Evolutionary conservation across 1,140 invertebrate genomes (phyloP).

Genomic region (Papilio polytes): DNA sequence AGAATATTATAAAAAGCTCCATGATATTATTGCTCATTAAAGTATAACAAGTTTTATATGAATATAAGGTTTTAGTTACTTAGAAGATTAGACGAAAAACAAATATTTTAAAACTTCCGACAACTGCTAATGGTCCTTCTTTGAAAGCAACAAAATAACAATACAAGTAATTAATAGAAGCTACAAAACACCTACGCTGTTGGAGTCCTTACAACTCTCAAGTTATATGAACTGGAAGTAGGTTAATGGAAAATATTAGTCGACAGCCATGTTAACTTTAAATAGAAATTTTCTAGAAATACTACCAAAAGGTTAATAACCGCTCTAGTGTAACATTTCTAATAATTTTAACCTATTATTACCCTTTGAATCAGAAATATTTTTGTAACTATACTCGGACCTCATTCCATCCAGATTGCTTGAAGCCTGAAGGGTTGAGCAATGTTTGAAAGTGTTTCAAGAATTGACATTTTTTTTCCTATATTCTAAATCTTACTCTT

Average conservation of each 20-base stretch:
- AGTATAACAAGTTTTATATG: not conserved
- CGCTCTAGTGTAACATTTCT: not conserved
- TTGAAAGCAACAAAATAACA: not conserved
- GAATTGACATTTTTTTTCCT: too few species aligned
- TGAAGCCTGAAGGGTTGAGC: not conserved
- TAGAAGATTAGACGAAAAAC: not conserved
- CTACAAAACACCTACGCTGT: constrained; percentile 1
- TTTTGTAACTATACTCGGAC: too few species aligned
- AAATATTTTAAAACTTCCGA: not conserved
- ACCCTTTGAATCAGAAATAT: too few species aligned
- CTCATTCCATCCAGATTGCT: not conserved
- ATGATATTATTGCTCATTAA: not conserved
- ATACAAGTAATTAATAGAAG: not conserved
- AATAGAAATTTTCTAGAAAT: not conserved
- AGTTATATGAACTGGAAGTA: constrained; percentile 9
- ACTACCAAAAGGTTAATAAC: not conserved
- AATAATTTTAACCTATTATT: not conserved
- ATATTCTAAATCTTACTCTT: too few species aligned
- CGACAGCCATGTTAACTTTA: constrained; percentile 15
- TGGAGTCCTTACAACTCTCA: constrained; percentile 7
- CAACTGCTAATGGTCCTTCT: not conserved
- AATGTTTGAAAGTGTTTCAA: too few species aligned
- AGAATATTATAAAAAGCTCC: not conserved
- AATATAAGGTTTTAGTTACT: not conserved
- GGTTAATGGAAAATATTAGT: constrained; percentile 23